Evolutionary conservation across 2,888 invertebrate genomes (phyloP).

Genomic region (Sycophila texana): DNA sequence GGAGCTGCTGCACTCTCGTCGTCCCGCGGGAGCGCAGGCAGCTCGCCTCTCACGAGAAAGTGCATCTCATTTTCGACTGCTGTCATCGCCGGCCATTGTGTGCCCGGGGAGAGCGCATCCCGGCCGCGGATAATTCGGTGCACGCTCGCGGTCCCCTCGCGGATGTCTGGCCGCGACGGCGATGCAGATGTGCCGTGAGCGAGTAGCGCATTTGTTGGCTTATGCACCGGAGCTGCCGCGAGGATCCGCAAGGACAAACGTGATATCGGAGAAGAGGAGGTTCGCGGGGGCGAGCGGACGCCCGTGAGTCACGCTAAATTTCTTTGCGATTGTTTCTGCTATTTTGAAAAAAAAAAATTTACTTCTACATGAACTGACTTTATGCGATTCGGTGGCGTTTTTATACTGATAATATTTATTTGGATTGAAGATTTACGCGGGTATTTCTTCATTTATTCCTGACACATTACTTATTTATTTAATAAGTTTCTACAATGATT

Average conservation of each 20-base stretch:
- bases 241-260: not conserved
- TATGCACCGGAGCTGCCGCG: not conserved
- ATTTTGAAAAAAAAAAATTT: too few species aligned
- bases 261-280: too few species aligned
- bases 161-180: not conserved
- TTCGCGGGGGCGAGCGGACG: too few species aligned
- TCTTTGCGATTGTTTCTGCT: too few species aligned
- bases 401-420: too few species aligned
- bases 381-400: too few species aligned
- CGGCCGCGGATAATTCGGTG: slow-evolving; percentile 41
- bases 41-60: slow-evolving; percentile 43
- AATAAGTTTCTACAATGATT: too few species aligned
- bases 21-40: slow-evolving; percentile 24
- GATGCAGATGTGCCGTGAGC: slow-evolving; percentile 40
- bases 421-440: too few species aligned
- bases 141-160: slow-evolving; percentile 36
- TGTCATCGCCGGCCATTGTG: slow-evolving; percentile 48
- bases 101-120: not conserved
- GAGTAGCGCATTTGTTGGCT: slow-evolving; percentile 6
- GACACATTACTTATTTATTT: too few species aligned
- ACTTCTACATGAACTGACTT: too few species aligned
- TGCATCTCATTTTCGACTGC: slow-evolving; percentile 55
- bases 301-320: too few species aligned
- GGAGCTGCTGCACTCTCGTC: slow-evolving; percentile 56
- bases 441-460: too few species aligned